These are phyloP conservation scores for Podargus strigoides DNA, from an alignment of 2,797 vertebrate genomes.

Conservation along the genomic window DNA sequence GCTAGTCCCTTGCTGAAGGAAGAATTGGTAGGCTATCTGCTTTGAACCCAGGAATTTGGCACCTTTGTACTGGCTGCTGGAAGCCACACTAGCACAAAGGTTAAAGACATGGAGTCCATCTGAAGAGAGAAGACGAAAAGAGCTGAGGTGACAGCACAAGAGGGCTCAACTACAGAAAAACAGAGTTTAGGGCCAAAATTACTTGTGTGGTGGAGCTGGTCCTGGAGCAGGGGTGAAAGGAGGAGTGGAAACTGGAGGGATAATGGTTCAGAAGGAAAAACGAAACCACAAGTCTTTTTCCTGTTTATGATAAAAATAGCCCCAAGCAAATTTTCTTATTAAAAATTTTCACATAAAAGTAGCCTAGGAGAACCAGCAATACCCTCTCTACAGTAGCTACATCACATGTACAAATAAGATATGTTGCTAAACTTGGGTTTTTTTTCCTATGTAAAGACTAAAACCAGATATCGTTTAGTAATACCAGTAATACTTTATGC, in stretches of 20 bases:
- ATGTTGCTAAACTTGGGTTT: conserved; percentile 18
- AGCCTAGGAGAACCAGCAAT: background rate
- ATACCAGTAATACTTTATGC: background rate
- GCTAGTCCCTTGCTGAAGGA: background rate
- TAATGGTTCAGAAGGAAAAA: background rate
- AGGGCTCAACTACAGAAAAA: accelerated
- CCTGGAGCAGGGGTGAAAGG: background rate
- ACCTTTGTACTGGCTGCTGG: background rate
- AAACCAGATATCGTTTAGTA: conserved; percentile 4
- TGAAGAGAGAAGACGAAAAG: background rate
- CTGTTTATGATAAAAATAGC: background rate
- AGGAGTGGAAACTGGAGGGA: background rate
- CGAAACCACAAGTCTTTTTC: background rate
- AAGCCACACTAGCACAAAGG: background rate
- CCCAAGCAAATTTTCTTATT: background rate
- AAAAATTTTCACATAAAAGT: background rate
- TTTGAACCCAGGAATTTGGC: background rate
- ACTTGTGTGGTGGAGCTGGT: background rate
- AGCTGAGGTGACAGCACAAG: accelerated
- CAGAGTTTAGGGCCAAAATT: background rate
- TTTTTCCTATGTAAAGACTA: background rate
- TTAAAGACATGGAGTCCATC: background rate
- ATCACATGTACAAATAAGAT: background rate
- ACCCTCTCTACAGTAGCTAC: background rate
- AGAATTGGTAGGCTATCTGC: background rate